phyloP scores from a whole-genome alignment of 1,140 invertebrate genomes.

The Pristionchus pacificus region DNA sequence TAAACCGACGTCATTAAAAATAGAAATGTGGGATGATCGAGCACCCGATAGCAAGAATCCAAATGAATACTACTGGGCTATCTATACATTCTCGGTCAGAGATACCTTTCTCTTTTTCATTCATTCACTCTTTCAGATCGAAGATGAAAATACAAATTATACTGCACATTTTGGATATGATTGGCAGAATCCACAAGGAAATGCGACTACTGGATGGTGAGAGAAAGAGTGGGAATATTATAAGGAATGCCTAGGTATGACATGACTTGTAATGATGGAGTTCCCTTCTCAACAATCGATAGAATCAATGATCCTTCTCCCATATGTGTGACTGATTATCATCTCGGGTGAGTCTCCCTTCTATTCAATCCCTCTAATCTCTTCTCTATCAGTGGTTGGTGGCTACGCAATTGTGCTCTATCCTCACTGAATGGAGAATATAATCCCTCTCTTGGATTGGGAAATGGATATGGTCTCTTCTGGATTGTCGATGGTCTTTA shows the following conservation, averaged over 20 bases:
- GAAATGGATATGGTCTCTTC: slow-evolving; percentile 7
- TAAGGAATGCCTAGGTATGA: slow-evolving; percentile 1
- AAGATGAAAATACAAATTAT: slow-evolving; percentile 1
- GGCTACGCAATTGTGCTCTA: slow-evolving; percentile 6
- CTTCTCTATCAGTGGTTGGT: slow-evolving; percentile 9
- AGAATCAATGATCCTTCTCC: slow-evolving; percentile 5
- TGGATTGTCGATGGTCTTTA: slow-evolving; percentile 15
- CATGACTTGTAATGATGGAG: slow-evolving; percentile 9
- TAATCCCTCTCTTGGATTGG: slow-evolving; percentile 3
- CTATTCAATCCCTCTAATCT: background rate
- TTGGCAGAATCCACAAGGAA: background rate
- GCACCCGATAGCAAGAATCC: slow-evolving; percentile 6
- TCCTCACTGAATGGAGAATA: slow-evolving; percentile 11
- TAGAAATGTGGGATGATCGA: slow-evolving; percentile 24
- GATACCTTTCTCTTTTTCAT: background rate
- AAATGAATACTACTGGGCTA: slow-evolving; percentile 20
- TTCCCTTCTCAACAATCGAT: slow-evolving; percentile 14
- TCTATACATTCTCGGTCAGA: slow-evolving; percentile 12
- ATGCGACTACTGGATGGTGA: slow-evolving; percentile 8
- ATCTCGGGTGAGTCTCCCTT: background rate
- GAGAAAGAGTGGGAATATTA: background rate
- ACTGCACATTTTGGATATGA: background rate
- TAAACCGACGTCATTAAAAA: too few species aligned
- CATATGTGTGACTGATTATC: slow-evolving; percentile 8
- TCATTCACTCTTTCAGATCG: background rate